Evolutionary conservation across 2,888 invertebrate species (phyloP), one percentile per base, ranked within the genome.

Genomic region (Drosophila niveifrons): DNA sequence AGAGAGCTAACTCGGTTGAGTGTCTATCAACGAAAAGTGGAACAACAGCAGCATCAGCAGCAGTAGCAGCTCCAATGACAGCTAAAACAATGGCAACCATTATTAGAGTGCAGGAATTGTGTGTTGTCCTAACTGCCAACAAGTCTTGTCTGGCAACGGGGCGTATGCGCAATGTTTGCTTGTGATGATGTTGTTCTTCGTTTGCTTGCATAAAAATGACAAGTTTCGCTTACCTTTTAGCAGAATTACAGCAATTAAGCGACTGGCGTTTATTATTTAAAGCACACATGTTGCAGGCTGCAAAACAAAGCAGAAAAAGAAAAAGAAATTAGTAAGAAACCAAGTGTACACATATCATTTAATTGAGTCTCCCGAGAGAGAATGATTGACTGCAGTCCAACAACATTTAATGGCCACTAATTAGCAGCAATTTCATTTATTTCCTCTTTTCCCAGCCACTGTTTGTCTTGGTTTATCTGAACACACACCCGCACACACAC

Each of bases 201-300:
- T 44, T 66, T 10, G 4, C 6, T n/a, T 3, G 36, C 15, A 39
- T 34, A 62, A 51, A 62, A 66, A 58, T 66, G 47, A 64, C 53
- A 50, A 46, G 58, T 71, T 66, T 63, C 64, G 56, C 79, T 77
- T 73, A 84, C 77, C 86, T 81, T 72, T 72, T 69, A 79, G 52
- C 57, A 39, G 64, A 73, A 82, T 75, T 71, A 82, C 73, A 66
- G 72, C 75, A 72, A 72, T 78, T 71, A 62, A 44, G 41, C n/a
- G 58, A 50, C 52, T 41, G 18, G 48, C 47, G 28, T 56, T 41
- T 31, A 39, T 10, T 63, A 34, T 64, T 72, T 46, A 81, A 50
- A 52, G 58, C 29, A 58, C 51, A 52, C 72, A 76, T 72, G 53
- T 65, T 75, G 68, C 23, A 31, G 52, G 61, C 72, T 81, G 80